Conservation (phyloP, 1,140 invertebrate genomes). For the Aradophagus sp. region DNA sequence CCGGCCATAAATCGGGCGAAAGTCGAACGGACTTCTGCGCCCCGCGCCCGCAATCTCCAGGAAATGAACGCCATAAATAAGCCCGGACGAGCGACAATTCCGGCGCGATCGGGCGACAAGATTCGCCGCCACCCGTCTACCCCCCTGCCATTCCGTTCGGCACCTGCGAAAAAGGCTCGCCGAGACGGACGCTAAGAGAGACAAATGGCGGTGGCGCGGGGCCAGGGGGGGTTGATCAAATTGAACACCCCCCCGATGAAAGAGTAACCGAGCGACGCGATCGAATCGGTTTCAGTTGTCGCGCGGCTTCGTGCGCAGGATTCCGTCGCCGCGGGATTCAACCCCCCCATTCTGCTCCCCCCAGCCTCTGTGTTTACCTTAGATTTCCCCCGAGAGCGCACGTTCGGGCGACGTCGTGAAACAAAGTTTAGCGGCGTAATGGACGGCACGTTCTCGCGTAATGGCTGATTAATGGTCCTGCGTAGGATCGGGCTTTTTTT, state of each 20-base stretch:
- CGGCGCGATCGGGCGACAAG: slow-evolving; percentile 66
- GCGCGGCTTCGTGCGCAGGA: slow-evolving; percentile 63
- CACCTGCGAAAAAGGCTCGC: slow-evolving; percentile 53
- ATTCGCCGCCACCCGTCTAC: slow-evolving; percentile 48
- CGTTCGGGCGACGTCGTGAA: slow-evolving; percentile 23
- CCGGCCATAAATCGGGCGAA: slow-evolving; percentile 50
- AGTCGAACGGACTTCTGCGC: slow-evolving; percentile 34
- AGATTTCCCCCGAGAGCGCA: slow-evolving; percentile 68
- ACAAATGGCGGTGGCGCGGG: slow-evolving; percentile 34
- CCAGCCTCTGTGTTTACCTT: slow-evolving; percentile 31
- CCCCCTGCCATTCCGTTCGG: slow-evolving; percentile 41
- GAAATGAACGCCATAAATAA: slow-evolving; percentile 74
- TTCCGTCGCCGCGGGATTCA: slow-evolving; percentile 9
- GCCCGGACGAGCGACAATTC: slow-evolving; percentile 70
- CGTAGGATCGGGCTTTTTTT: slow-evolving; percentile 17
- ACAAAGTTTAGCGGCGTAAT: slow-evolving; percentile 47
- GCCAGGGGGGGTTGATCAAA: slow-evolving; percentile 63
- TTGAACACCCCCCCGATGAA: slow-evolving; percentile 72
- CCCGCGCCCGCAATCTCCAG: slow-evolving; percentile 60
- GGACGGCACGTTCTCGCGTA: slow-evolving; percentile 26
- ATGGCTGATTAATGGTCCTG: slow-evolving; percentile 35
- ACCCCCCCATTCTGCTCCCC: neutral
- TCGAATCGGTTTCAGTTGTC: slow-evolving; percentile 69
- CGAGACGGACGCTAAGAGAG: slow-evolving; percentile 42
- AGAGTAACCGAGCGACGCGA: slow-evolving; percentile 70